Conservation (phyloP, 2,888 invertebrate species). For the Polylopha cassiicola region DNA sequence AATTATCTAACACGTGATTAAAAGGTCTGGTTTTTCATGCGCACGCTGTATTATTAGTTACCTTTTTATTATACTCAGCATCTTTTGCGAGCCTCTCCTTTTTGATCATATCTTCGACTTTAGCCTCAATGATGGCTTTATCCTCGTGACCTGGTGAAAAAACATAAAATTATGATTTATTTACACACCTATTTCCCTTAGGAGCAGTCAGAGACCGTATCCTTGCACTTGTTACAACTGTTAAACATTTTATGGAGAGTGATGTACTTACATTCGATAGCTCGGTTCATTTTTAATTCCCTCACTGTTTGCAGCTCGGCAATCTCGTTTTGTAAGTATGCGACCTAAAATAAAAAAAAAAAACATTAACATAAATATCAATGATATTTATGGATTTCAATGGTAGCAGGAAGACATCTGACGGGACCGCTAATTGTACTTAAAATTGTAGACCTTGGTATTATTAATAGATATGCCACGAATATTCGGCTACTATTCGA, state of each 20-base stretch:
- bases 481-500: no score
- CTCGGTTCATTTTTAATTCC: conserved; percentile 58
- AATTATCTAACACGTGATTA: background rate
- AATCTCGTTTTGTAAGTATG: conserved; percentile 59
- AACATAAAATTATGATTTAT: background rate
- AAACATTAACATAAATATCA: background rate
- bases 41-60: conserved; percentile 40
- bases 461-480: conserved; percentile 10
- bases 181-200: background rate
- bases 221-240: background rate
- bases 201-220: background rate
- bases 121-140: conserved; percentile 68
- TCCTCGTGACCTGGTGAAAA: conserved; percentile 54
- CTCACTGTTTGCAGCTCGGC: conserved; percentile 59
- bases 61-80: conserved; percentile 84
- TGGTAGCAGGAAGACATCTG: no score
- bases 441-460: no score
- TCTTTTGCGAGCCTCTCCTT: conserved; percentile 81
- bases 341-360: conserved; percentile 44
- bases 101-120: conserved; percentile 83
- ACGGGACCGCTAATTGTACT: no score
- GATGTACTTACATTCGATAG: conserved; percentile 62
- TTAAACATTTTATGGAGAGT: conserved; percentile 1
- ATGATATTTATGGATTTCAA: no score
- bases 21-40: no score